A percentile compares a stretch with the other conserved stretches of the same genome.
These are phyloP conservation scores for Ailuropoda melanoleuca DNA, from an alignment of 2,113 vertebrate species.

Conservation along the genomic window DNA sequence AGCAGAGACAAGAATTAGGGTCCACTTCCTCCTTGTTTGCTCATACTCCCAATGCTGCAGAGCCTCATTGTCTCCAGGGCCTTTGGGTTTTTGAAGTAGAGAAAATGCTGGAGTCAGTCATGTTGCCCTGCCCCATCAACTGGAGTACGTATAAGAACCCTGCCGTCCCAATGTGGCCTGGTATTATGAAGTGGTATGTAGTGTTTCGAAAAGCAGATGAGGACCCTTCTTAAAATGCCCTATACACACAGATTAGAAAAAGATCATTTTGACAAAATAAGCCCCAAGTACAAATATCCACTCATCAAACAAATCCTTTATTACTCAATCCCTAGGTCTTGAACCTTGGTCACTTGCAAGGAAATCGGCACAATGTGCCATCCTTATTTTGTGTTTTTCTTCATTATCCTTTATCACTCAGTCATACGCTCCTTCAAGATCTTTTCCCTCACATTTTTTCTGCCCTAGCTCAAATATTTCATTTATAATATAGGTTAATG, in stretches of 20 bases:
- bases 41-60: neutral
- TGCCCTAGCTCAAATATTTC: neutral
- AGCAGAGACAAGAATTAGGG: neutral
- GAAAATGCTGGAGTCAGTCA: neutral
- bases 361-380: neutral
- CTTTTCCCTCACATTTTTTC: neutral
- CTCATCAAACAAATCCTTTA: neutral
- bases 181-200: too few species aligned
- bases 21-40: too few species aligned
- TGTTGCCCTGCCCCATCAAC: neutral
- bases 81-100: neutral
- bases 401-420: neutral
- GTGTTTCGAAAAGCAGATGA: neutral
- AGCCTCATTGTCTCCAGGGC: too few species aligned
- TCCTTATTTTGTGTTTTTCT: neutral
- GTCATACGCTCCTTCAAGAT: neutral
- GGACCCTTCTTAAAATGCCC: neutral
- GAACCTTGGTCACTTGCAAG: neutral
- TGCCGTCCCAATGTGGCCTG: neutral
- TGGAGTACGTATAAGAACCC: neutral
- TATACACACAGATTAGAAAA: neutral
- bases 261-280: neutral
- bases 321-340: neutral
- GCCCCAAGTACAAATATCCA: neutral
- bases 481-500: neutral